Evolutionary conservation across 2,888 invertebrate species (phyloP), one percentile per base, ranked within the genome.

Genomic region (Oithona nana): DNA sequence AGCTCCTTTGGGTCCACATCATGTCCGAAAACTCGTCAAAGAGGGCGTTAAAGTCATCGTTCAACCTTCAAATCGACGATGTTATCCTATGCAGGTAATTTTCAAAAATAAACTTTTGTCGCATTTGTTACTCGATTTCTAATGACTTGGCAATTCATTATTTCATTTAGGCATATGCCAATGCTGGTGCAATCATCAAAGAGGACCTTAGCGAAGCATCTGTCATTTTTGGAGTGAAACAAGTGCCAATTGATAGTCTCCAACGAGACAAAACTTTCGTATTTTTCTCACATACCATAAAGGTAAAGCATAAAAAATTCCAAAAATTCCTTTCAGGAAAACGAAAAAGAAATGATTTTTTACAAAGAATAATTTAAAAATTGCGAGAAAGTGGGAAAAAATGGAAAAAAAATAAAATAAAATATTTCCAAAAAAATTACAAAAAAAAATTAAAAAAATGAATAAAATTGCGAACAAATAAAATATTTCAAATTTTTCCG

Each of bases 231-330:
- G 97, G 98, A 0, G 98, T 99, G 3, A 99, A 99, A 71, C 88
- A 90, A 73, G 85, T 86, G 0, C 95, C 95, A 0, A 81, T 90
- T 8, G 93, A 94, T 70, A 81, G 86, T 50, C 78, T 99, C 11
- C 83, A 95, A 65, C 92, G 95, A 0, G 85, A 94, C 71, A 95
- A 94, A 75, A 97, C 98, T 0, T 99, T 97, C 71, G 94, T 93
- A 69, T 88, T 98, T 74, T 99, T 99, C 75, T 97, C 97, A 0
- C 98, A 99, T 73, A 98, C 97, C 0, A 99, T 98, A 69, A 99
- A 99, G 74, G 50, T 52, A 61, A 11, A 11, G 6, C 39, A 29
- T 8, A 8, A 39, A 11, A 52, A 6, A 52, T 24, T n/a, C 6
- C 11, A 6, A n/a, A 8, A 24, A 8, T 11, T 6, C n/a, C 24